Evolutionary conservation across 1,140 invertebrate species (phyloP).

Genomic region (Drosophila ficusphila): DNA sequence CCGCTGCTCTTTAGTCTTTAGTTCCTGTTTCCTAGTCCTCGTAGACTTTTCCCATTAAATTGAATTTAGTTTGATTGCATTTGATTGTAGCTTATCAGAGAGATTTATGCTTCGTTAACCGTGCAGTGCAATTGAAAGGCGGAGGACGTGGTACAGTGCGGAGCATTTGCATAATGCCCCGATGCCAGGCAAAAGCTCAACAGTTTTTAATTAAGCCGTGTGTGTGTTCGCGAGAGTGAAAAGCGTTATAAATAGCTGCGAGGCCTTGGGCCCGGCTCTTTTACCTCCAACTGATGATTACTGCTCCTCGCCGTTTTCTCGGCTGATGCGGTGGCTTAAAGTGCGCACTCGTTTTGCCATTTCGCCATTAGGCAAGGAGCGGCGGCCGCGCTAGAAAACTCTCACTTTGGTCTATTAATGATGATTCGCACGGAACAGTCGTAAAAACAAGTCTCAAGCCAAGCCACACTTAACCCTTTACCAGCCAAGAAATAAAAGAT

Average conservation of each 20-base stretch:
- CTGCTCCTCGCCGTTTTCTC: constrained; percentile 32
- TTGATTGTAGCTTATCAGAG: constrained; percentile 81
- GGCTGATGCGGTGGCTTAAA: constrained; percentile 15
- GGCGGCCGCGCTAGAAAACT: constrained; percentile 46
- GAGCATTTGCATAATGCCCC: constrained; percentile 57
- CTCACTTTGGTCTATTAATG: constrained; percentile 79
- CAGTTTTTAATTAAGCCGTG: constrained; percentile 68
- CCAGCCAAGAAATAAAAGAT: background rate
- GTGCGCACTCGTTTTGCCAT: constrained; percentile 56
- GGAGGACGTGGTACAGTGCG: constrained; percentile 6
- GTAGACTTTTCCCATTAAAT: constrained; percentile 62
- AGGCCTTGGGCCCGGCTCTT: constrained; percentile 49
- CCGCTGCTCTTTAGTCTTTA: constrained; percentile 41
- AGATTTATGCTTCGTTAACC: constrained; percentile 80
- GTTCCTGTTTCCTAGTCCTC: constrained; percentile 16
- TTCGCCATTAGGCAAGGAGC: constrained; percentile 35
- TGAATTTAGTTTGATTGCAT: constrained; percentile 82
- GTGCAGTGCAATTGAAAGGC: constrained; percentile 53
- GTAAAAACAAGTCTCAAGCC: background rate
- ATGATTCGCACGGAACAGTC: constrained; percentile 64
- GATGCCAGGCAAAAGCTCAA: constrained; percentile 28
- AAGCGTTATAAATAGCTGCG: constrained; percentile 48
- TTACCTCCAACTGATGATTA: constrained; percentile 20
- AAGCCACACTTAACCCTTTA: constrained; percentile 16
- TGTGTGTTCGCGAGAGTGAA: constrained; percentile 1